These are phyloP conservation scores for Hippocampus comes DNA, from an alignment of 2,113 vertebrate species.

Conservation along the genomic window DNA sequence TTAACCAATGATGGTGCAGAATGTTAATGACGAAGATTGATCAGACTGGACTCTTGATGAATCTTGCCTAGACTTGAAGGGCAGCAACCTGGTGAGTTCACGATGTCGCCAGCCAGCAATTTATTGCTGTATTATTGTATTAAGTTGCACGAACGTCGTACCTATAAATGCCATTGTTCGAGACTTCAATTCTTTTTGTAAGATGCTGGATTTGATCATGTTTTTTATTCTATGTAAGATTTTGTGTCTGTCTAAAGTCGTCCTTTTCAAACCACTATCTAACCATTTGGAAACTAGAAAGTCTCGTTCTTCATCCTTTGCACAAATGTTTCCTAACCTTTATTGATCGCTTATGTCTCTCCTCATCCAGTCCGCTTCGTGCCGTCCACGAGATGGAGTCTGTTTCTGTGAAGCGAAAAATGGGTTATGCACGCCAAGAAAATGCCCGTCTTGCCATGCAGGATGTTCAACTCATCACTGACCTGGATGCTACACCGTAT, in stretches of 20 bases:
- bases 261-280: background rate
- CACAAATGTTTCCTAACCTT: background rate
- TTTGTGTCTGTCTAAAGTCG: background rate
- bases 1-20: background rate
- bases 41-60: slow-evolving; percentile 61
- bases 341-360: background rate
- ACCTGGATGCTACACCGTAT: slow-evolving; percentile 76
- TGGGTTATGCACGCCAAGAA: slow-evolving; percentile 75
- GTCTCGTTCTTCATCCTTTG: background rate
- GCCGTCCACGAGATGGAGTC: slow-evolving; percentile 60
- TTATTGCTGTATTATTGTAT: no score
- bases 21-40: slow-evolving; percentile 39
- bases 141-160: background rate
- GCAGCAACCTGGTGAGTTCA: slow-evolving; percentile 65
- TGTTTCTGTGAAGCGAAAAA: slow-evolving; percentile 68
- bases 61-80: slow-evolving; percentile 65
- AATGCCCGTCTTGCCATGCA: slow-evolving; percentile 78
- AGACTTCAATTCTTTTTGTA: background rate
- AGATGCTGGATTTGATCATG: no score
- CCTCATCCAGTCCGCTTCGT: slow-evolving; percentile 2
- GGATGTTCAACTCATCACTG: slow-evolving; percentile 76
- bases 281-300: background rate
- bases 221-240: background rate
- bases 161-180: background rate
- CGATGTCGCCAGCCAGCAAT: background rate